These are phyloP conservation scores for Cisticola juncidis DNA, from an alignment of 2,113 vertebrate species.

Conservation along the genomic window DNA sequence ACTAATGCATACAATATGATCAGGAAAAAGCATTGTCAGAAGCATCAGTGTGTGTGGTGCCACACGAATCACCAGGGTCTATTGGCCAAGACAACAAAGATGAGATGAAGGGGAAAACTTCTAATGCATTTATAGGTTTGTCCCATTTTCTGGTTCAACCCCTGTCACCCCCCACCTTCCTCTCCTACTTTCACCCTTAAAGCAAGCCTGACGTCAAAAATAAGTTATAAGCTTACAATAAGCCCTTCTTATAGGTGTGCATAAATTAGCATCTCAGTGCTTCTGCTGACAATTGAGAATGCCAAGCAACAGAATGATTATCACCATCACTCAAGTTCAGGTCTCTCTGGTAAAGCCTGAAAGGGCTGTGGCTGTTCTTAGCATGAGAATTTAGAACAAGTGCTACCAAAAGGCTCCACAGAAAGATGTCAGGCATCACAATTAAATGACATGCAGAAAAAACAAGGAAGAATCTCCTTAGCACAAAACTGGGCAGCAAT, in stretches of 20 bases:
- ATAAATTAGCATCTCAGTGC: constrained; percentile 20
- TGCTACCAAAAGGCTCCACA: not conserved
- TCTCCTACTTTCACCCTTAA: not conserved
- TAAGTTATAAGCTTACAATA: not conserved
- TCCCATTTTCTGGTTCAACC: not conserved
- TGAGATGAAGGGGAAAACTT: not conserved
- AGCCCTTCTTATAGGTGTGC: not conserved
- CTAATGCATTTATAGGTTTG: not conserved
- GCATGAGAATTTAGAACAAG: not conserved
- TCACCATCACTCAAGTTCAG: not conserved
- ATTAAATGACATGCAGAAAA: not conserved
- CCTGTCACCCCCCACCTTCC: not conserved
- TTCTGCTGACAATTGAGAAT: not conserved
- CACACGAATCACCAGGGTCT: not conserved
- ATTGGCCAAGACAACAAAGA: not conserved
- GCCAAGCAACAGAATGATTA: not conserved
- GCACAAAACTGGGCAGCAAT: not conserved
- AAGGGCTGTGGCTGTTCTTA: not conserved
- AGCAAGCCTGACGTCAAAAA: not conserved
- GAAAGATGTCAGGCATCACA: not conserved
- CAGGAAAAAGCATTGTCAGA: not conserved
- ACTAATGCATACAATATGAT: not conserved
- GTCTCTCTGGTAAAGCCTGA: not conserved
- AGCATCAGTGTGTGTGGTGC: accelerated
- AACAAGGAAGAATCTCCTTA: not conserved